Evolutionary conservation across 2,113 vertebrate species (phyloP).

Genomic region (Pygoscelis antarcticus): DNA sequence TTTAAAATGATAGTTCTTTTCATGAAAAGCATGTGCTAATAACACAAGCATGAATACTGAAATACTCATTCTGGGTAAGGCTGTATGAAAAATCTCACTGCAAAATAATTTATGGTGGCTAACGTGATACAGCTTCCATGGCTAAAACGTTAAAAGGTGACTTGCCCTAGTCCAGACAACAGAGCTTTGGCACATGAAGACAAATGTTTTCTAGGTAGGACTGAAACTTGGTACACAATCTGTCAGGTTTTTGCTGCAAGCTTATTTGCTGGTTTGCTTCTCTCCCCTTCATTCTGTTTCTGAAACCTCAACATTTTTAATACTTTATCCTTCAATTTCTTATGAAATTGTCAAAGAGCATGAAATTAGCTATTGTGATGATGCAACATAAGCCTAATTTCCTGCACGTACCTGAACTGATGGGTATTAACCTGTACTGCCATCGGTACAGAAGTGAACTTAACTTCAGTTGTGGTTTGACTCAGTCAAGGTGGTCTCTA

Average conservation of each 20-base stretch:
- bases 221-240: not conserved
- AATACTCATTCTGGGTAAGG: not conserved
- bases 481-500: not conserved
- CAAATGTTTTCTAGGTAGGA: not conserved
- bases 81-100: not conserved
- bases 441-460: rapidly evolving
- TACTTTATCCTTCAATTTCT: not conserved
- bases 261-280: not conserved
- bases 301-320: not conserved
- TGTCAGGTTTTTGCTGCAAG: not conserved
- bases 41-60: not conserved
- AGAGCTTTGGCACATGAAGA: not conserved
- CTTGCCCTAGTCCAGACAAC: not conserved
- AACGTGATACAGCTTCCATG: not conserved
- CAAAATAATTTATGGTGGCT: not conserved
- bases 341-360: rapidly evolving
- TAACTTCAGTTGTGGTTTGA: not conserved
- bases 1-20: not conserved
- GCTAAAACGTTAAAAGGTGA: not conserved
- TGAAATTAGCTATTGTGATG: not conserved
- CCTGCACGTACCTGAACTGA: not conserved
- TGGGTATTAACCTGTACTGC: not conserved
- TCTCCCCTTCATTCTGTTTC: not conserved
- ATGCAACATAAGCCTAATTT: not conserved
- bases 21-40: not conserved